Evolutionary conservation across 2,797 vertebrate genomes (phyloP).

Genomic region (Microhierax caerulescens): DNA sequence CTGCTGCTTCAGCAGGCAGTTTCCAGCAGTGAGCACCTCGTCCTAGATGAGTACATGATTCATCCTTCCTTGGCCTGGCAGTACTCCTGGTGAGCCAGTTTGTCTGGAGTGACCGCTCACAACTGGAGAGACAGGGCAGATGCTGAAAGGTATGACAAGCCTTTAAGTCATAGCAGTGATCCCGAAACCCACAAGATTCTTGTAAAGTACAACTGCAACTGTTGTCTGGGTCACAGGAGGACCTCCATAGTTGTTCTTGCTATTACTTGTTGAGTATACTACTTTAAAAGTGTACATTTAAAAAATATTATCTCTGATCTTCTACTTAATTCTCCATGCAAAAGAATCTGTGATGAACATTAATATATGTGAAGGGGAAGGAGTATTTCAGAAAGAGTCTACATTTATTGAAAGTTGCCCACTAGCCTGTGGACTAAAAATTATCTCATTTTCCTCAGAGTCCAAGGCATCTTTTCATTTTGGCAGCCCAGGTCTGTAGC

Average conservation of each 20-base stretch:
- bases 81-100: neutral
- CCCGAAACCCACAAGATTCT: neutral
- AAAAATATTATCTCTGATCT: neutral
- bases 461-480: neutral
- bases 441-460: neutral
- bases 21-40: neutral
- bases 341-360: neutral
- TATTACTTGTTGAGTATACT: neutral
- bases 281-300: neutral
- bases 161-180: neutral
- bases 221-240: neutral
- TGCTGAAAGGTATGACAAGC: neutral
- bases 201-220: neutral
- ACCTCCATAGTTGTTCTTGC: neutral
- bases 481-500: neutral
- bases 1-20: neutral
- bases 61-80: neutral
- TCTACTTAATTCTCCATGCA: neutral
- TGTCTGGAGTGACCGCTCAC: neutral
- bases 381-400: neutral
- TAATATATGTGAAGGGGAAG: neutral
- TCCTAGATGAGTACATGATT: neutral
- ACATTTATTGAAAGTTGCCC: neutral
- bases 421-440: neutral
- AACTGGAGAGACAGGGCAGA: neutral